Base-by-base conservation (phyloP, 2,888 invertebrate genomes). In the Idaea aversata region DNA sequence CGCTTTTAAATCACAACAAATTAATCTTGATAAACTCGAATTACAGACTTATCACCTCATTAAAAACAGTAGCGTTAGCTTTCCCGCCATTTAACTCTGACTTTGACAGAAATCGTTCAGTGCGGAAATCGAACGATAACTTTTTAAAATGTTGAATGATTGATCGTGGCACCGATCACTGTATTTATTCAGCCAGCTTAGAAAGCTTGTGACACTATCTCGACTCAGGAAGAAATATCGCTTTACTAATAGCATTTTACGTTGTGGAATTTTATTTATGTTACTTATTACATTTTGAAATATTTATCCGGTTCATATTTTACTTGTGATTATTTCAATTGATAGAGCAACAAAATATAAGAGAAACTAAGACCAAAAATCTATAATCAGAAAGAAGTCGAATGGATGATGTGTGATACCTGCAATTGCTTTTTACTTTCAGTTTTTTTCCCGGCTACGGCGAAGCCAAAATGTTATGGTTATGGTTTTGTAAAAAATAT, bases 81-180 rank as follows among this genome's bases (percentile, higher is more conserved):
- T 58, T 58, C 25, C 59, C 67, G 73, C 70, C 77, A 78, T 78
- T 76, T 79, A 74, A 73, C 73, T 77, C 34, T 59, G 59, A 59
- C 34, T 7, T 16, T 78, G 76, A 76, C 77, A 77, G 75, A 74
- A 75, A 75, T 71, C 67, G 75, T 67, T 77, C 73, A 75, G 76
- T 79, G 70, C 72, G 76, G 77, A 81, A 77, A 69, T 59, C 61
- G 63, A 63, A 63, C 63, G 62, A 61, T 61, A 65, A 65, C 58
- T 66, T 63, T 73, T 74, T 69, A 77, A 63, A 63, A 71, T 72
- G 69, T 66, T 69, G 70, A 75, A 70, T 75, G 75, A 80, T 81
- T 72, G 73, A 78, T 77, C 61, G 64, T 69, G 70, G 70, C 70
- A 65, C 71, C 65, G 47, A 47, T 47, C 47, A 47, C 47, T 7